Evolutionary conservation across 2,113 vertebrate genomes (phyloP).

Genomic region (Sminthopsis crassicaudata): DNA sequence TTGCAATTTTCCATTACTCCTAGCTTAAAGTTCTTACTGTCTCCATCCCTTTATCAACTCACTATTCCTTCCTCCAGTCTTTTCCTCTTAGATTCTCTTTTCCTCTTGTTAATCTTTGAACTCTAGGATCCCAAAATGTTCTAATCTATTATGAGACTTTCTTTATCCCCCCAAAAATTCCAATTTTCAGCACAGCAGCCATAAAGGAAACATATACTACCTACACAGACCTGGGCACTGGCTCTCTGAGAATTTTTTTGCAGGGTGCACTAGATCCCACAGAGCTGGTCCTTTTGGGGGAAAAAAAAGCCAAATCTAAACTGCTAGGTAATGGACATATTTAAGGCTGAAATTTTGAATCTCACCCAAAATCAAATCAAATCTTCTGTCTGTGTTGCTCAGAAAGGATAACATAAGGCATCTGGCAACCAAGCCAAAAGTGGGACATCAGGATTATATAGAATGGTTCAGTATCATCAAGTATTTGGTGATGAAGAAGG

Average conservation of each 20-base stretch:
- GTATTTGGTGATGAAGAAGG: constrained; percentile 61
- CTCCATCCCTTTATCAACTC: neutral
- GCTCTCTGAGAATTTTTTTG: neutral
- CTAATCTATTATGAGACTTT: neutral
- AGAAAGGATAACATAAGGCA: constrained; percentile 61
- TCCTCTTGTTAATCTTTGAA: neutral
- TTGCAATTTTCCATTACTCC: neutral
- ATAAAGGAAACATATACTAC: constrained; percentile 53
- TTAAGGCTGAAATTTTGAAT: constrained; percentile 71
- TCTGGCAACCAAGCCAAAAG: constrained; percentile 56
- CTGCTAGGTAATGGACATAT: constrained; percentile 58
- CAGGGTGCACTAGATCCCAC: constrained; percentile 35
- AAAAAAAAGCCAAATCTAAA: constrained; percentile 48
- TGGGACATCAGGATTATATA: constrained; percentile 64
- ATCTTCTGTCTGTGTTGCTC: constrained; percentile 53
- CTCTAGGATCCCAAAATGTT: neutral
- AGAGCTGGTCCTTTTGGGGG: neutral
- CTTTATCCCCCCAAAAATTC: constrained; percentile 73
- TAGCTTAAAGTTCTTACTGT: neutral
- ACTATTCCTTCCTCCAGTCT: neutral
- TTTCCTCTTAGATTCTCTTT: neutral
- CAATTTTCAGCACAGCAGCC: constrained; percentile 58
- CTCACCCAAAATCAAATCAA: constrained; percentile 56
- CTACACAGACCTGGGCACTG: neutral
- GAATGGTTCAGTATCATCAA: constrained; percentile 41